phyloP scores from a whole-genome alignment of 2,113 vertebrate genomes.

The Carollia perspicillata region DNA sequence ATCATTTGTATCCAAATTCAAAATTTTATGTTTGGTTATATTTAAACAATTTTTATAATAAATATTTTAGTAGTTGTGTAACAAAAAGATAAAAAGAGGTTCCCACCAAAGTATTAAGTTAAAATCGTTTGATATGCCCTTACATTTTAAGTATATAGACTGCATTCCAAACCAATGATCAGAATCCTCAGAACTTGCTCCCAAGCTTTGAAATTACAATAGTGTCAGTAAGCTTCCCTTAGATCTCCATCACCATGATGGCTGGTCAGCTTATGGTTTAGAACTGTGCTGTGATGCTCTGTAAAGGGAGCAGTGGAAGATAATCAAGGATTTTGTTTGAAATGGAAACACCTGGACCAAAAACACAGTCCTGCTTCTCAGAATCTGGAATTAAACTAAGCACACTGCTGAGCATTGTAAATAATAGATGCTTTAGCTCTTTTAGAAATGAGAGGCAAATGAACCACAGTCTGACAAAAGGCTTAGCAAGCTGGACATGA shows the following conservation, averaged over 20 bases:
- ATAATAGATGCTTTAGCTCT: background rate
- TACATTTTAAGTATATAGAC: background rate
- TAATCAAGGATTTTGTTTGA: background rate
- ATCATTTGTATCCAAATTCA: background rate
- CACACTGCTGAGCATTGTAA: background rate
- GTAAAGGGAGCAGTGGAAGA: background rate
- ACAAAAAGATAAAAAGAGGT: background rate
- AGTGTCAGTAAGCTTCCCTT: fast-evolving
- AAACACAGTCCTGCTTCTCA: background rate
- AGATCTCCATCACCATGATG: background rate
- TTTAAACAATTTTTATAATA: background rate
- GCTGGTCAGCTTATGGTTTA: background rate
- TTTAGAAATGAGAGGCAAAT: background rate
- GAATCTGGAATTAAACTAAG: background rate
- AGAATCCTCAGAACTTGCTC: background rate
- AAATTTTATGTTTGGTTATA: background rate
- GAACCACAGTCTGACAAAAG: background rate
- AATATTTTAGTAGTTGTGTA: background rate
- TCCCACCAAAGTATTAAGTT: background rate
- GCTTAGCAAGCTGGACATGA: background rate
- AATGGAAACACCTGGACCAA: background rate
- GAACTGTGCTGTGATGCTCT: background rate
- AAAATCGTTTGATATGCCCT: background rate
- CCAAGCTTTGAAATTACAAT: background rate
- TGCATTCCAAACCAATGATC: background rate